Base-by-base conservation (phyloP, 1,140 invertebrate species). In the Ostrea edulis region DNA sequence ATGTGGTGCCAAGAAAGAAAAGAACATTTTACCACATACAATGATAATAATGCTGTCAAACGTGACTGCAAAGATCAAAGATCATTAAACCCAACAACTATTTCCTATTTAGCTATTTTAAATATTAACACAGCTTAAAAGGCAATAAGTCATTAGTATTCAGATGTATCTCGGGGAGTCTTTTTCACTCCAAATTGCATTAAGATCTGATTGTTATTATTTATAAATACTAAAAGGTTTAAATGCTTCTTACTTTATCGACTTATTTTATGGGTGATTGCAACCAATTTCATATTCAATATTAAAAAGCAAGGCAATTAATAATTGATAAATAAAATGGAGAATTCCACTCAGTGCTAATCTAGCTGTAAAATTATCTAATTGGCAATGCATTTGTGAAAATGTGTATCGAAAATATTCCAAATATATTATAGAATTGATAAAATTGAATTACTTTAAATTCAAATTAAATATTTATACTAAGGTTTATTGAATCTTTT, bases 121-220 rank as follows among this genome's bases (percentile, higher is more conserved):
- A 77, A 77, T 77, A 77, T 77, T 77, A 77, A 77, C 22, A 77
- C 22, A 25, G 14, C 68, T 77, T 77, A 77, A 77, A 77, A 77
- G 68, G 68, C 22, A 77, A 29, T 77, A 25, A 77, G 25, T 14
- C 68, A 77, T 77, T 77, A 29, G 68, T 35, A 77, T 77, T 35
- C 68, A 77, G 29, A 25, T n/a, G 68, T 77, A 14, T 12, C 68
- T 14, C 22, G 29, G 25, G 29, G 22, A 29, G 29, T 35, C 25
- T 29, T 77, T 77, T 77, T 77, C 22, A 14, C 14, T 77, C 68
- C 68, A 77, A 14, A 29, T 25, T 77, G 68, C 68, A 71, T 77
- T 77, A 77, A 44, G 25, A 77, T 62, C 68, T 35, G 22, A 77
- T 77, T 25, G 25, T 14, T 14, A 29, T 12, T 62, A n/a, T 29